phyloP scores from a whole-genome alignment of 2,797 vertebrate species.

The Myioborus miniatus region DNA sequence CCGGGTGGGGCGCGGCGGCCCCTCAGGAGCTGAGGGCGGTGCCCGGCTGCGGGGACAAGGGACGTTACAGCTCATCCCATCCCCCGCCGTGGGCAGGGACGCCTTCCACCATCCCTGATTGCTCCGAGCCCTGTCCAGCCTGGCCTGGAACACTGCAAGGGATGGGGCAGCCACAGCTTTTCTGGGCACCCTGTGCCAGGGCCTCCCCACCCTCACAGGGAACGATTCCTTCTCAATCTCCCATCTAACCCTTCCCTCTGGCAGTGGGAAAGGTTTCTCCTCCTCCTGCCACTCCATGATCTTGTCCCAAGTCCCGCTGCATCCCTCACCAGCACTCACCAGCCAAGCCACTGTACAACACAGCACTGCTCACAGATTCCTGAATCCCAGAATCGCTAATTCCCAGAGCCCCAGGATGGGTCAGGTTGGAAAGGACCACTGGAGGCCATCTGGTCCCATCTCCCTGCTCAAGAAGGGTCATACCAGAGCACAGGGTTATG shows the following conservation, averaged over 20 bases:
- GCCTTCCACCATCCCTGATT: fast-evolving
- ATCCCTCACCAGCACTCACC: not conserved
- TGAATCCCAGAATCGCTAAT: not conserved
- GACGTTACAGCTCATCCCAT: fast-evolving
- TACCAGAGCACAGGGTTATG: not conserved
- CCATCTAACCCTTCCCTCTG: fast-evolving
- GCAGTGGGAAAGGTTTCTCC: not conserved
- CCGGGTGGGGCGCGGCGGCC: not conserved
- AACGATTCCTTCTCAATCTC: fast-evolving
- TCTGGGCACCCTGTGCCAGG: not conserved
- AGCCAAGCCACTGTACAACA: fast-evolving
- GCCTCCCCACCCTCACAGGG: fast-evolving
- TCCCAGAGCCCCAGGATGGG: not conserved
- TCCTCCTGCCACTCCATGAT: fast-evolving
- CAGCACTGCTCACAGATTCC: fast-evolving
- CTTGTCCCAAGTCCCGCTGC: not conserved
- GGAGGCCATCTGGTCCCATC: fast-evolving
- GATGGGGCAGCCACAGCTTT: not conserved
- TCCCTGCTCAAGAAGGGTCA: fast-evolving
- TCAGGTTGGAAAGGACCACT: not conserved
- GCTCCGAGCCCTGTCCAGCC: fast-evolving
- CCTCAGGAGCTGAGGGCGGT: not conserved
- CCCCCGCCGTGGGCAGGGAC: not conserved
- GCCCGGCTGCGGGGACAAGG: fast-evolving
- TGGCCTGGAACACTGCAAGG: not conserved